Percentiles rank a stretch among this genome's conserved stretches.
Evolutionary conservation across 2,797 vertebrate species (phyloP).

Genomic region (Onychomys torridus): DNA sequence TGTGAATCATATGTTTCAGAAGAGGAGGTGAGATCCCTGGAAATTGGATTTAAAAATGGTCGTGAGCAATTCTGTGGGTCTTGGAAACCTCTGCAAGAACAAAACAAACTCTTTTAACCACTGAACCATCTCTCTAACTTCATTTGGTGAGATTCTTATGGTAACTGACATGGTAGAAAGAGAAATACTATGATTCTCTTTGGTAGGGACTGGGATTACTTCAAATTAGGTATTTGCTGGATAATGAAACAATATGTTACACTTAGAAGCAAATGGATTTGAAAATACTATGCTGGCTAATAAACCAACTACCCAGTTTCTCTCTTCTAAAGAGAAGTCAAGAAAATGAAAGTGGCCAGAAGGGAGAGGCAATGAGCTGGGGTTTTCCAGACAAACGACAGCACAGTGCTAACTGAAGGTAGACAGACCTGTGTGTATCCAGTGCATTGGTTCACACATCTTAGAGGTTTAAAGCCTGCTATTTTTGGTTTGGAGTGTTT

Average conservation of each 20-base stretch:
- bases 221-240: constrained; percentile 1
- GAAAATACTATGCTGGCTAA: not conserved
- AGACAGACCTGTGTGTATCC: not conserved
- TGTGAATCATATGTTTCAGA: not conserved
- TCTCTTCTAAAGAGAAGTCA: not conserved
- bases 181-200: not conserved
- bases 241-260: constrained; percentile 1
- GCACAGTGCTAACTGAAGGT: not conserved
- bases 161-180: not conserved
- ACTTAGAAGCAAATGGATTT: not conserved
- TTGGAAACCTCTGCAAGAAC: not conserved
- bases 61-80: not conserved
- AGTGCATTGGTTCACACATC: not conserved
- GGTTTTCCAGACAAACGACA: constrained; percentile 6
- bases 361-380: not conserved
- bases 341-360: not conserved
- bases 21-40: too few species aligned
- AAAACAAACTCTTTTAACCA: not conserved
- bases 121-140: not conserved
- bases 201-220: not conserved
- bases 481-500: not conserved
- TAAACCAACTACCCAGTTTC: not conserved
- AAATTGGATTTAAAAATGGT: not conserved
- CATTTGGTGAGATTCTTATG: not conserved
- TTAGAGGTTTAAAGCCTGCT: not conserved